Conservation (phyloP, 2,888 invertebrate species). For the Coremacera marginata region DNA sequence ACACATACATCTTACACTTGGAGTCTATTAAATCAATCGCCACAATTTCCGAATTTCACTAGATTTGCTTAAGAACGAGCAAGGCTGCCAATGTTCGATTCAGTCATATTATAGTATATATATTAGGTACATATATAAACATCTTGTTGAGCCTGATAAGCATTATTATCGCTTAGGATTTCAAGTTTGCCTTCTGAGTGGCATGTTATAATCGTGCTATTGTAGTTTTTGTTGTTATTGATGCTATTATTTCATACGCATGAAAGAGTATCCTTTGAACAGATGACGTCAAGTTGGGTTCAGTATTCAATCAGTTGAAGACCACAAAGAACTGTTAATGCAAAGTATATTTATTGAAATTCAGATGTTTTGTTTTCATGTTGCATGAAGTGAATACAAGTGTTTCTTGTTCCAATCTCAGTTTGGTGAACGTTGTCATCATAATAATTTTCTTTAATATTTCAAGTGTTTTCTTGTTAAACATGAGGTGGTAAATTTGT, state of each 20-base stretch:
- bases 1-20: not conserved
- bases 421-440: not conserved
- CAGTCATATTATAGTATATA: too few species aligned
- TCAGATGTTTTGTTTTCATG: slow-evolving; percentile 7
- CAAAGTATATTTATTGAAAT: not conserved
- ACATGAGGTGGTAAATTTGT: not conserved
- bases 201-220: too few species aligned
- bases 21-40: not conserved
- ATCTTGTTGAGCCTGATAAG: not conserved
- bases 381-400: not conserved
- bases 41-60: too few species aligned
- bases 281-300: too few species aligned
- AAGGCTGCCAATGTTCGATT: too few species aligned
- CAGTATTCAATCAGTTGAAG: not conserved
- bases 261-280: too few species aligned
- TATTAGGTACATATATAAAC: too few species aligned
- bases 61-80: too few species aligned
- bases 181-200: not conserved
- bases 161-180: not conserved
- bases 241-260: too few species aligned
- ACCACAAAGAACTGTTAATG: slow-evolving; percentile 1
- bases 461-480: not conserved
- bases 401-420: not conserved
- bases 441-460: not conserved
- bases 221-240: not conserved